A percentile compares a stretch with the other conserved stretches of the same genome.
phyloP scores from a whole-genome alignment of 2,797 vertebrate genomes.

The Falco biarmicus region DNA sequence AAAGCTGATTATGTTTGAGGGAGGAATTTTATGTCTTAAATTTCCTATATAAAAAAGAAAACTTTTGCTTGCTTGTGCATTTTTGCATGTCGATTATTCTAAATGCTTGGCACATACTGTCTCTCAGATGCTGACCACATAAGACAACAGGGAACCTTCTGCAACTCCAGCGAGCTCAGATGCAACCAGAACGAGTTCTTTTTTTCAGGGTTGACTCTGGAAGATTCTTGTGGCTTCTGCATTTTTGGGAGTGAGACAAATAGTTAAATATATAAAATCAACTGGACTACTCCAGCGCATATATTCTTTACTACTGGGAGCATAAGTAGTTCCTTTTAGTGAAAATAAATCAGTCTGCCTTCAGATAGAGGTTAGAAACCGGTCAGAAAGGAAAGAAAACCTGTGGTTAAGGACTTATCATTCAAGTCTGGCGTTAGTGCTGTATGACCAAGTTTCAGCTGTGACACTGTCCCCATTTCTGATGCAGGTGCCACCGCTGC shows the following conservation, averaged over 20 bases:
- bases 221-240: background rate
- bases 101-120: background rate
- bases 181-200: background rate
- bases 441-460: background rate
- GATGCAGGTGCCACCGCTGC: no score
- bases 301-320: background rate
- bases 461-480: background rate
- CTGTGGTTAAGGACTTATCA: background rate
- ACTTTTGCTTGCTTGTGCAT: rapidly evolving
- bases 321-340: background rate
- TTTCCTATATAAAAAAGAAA: background rate
- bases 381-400: background rate
- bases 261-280: background rate
- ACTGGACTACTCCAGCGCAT: background rate
- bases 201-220: background rate
- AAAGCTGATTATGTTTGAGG: background rate
- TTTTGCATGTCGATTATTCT: background rate
- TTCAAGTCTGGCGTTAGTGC: background rate
- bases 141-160: background rate
- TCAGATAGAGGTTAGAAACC: background rate
- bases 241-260: background rate
- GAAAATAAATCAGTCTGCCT: background rate
- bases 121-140: background rate
- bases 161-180: background rate
- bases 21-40: background rate